Conservation (phyloP, 2,888 invertebrate species). For the Acleris emargana region DNA sequence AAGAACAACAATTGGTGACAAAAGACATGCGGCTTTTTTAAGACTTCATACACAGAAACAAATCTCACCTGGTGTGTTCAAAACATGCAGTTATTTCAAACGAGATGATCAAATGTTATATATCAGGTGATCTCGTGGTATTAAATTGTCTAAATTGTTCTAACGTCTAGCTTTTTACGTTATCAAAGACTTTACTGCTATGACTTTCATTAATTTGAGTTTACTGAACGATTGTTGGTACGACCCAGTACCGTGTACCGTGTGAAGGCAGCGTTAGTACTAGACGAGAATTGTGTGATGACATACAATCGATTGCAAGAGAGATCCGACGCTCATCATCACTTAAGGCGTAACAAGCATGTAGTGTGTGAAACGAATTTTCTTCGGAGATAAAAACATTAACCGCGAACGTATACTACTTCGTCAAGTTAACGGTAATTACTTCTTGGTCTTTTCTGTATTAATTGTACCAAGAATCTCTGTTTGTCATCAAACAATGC, state of each 20-base stretch:
- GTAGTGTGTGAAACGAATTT: too few species aligned
- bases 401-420: too few species aligned
- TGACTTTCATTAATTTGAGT: slow-evolving; percentile 56
- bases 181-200: slow-evolving; percentile 39
- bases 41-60: neutral
- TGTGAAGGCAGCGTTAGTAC: slow-evolving; percentile 61
- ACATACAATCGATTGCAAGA: slow-evolving; percentile 39
- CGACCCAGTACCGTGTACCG: slow-evolving; percentile 64
- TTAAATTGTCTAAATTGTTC: slow-evolving; percentile 20
- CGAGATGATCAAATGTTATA: slow-evolving; percentile 12
- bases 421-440: too few species aligned
- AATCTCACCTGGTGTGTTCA: slow-evolving; percentile 24
- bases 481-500: slow-evolving; percentile 26
- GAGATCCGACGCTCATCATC: neutral
- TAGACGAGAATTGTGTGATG: slow-evolving; percentile 56
- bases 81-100: slow-evolving; percentile 66
- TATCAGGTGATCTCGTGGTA: slow-evolving; percentile 17
- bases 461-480: neutral
- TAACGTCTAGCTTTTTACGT: slow-evolving; percentile 29
- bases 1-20: neutral
- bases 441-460: too few species aligned
- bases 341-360: neutral
- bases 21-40: slow-evolving; percentile 14
- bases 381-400: too few species aligned
- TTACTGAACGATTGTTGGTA: slow-evolving; percentile 53